Evolutionary conservation across 2,113 vertebrate species (phyloP).

Genomic region (Callipepla californica): DNA sequence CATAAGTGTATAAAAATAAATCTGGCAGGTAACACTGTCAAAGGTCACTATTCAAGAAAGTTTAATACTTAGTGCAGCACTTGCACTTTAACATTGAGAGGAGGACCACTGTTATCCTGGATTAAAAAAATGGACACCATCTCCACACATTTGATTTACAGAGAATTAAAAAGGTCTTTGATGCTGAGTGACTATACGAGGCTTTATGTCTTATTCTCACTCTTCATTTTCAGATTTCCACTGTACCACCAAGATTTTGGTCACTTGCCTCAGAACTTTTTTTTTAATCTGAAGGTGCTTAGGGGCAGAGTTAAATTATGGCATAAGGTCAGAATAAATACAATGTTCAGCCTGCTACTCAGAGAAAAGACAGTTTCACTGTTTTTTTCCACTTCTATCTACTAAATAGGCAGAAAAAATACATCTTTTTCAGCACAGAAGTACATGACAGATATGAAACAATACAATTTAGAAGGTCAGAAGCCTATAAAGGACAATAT

Average conservation of each 20-base stretch:
- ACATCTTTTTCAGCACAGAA: background rate
- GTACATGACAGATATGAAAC: background rate
- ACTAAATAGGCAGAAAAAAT: background rate
- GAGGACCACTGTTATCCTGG: background rate
- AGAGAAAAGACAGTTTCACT: background rate
- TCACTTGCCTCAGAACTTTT: background rate
- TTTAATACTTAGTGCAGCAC: background rate
- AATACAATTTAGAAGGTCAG: background rate
- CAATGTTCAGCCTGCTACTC: background rate
- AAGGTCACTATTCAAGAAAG: background rate
- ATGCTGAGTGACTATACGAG: background rate
- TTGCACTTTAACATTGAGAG: background rate
- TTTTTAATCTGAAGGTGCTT: background rate
- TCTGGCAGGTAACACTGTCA: background rate
- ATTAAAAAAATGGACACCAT: background rate
- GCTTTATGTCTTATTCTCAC: background rate
- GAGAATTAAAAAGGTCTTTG: background rate
- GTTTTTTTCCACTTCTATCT: background rate
- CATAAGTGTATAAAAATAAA: background rate
- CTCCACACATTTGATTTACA: background rate
- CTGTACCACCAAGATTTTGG: accelerated
- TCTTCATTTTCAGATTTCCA: background rate
- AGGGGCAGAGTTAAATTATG: background rate
- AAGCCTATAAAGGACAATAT: background rate
- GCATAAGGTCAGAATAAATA: background rate